phyloP scores from a whole-genome alignment of 2,888 invertebrate genomes.

The Margaritifera margaritifera region DNA sequence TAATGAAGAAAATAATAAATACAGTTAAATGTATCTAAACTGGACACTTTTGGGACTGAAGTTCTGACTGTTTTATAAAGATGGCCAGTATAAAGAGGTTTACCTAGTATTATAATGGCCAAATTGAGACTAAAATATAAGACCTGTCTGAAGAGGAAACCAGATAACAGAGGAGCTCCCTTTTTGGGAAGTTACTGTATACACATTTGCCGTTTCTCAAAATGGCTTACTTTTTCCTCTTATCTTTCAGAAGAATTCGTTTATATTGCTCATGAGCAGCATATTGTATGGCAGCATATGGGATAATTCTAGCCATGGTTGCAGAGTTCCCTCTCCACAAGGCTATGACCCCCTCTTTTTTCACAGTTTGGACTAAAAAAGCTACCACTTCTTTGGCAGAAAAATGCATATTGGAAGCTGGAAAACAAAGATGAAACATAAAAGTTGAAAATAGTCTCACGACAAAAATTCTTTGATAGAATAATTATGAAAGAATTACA shows the following conservation, averaged over 20 bases:
- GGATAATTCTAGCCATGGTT: slow-evolving; percentile 96
- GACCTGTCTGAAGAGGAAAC: no score
- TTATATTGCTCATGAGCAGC: slow-evolving; percentile 99
- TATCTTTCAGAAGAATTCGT: slow-evolving; percentile 77
- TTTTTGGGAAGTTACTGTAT: no score
- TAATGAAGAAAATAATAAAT: no score
- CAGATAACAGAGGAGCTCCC: no score
- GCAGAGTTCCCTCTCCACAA: slow-evolving; percentile 99
- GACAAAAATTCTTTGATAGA: neutral
- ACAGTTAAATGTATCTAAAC: no score
- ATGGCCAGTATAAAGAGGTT: no score
- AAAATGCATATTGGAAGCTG: slow-evolving; percentile 72
- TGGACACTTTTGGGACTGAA: no score
- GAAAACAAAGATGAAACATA: slow-evolving; percentile 21
- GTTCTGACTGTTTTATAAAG: no score
- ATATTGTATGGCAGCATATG: slow-evolving; percentile 98
- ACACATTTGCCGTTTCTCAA: no score
- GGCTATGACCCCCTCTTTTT: slow-evolving; percentile 85
- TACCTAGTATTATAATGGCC: no score
- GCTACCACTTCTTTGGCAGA: slow-evolving; percentile 73
- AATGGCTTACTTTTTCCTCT: slow-evolving; percentile 45
- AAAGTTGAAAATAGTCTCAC: neutral
- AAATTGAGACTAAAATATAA: no score
- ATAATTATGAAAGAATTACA: no score
- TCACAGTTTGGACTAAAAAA: slow-evolving; percentile 78